Evolutionary conservation across 1,140 invertebrate species (phyloP).

Genomic region (Thaumetopoea pityocampa): DNA sequence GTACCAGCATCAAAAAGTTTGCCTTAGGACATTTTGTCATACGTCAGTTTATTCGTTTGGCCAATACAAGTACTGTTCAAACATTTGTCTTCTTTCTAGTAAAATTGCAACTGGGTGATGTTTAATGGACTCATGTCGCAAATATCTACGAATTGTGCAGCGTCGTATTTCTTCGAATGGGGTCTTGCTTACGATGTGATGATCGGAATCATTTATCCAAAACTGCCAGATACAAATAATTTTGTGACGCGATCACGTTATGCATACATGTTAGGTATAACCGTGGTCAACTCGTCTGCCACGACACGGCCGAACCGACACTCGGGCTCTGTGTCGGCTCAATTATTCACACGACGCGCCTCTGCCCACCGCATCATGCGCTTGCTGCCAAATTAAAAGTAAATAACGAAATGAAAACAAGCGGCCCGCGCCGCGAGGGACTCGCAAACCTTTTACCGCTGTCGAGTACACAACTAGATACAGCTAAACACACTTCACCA

Average conservation of each 20-base stretch:
- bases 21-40: too few species aligned
- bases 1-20: too few species aligned
- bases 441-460: slow-evolving; percentile 74
- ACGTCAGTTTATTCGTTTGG: too few species aligned
- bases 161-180: too few species aligned
- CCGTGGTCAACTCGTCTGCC: not conserved
- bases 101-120: too few species aligned
- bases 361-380: slow-evolving; percentile 64
- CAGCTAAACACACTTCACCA: slow-evolving; percentile 68
- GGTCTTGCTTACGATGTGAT: too few species aligned
- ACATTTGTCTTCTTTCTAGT: too few species aligned
- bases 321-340: slow-evolving; percentile 45
- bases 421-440: slow-evolving; percentile 59
- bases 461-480: slow-evolving; percentile 61
- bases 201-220: too few species aligned
- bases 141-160: too few species aligned
- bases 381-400: slow-evolving; percentile 76
- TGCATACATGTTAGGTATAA: slow-evolving; percentile 2
- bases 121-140: too few species aligned
- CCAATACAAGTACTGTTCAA: too few species aligned
- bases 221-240: too few species aligned
- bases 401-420: slow-evolving; percentile 75
- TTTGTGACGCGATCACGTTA: not conserved
- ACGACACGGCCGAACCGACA: slow-evolving; percentile 40
- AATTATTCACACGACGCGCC: slow-evolving; percentile 69